Conservation (phyloP, 2,797 vertebrate species). For the Macroramphosus scolopax region DNA sequence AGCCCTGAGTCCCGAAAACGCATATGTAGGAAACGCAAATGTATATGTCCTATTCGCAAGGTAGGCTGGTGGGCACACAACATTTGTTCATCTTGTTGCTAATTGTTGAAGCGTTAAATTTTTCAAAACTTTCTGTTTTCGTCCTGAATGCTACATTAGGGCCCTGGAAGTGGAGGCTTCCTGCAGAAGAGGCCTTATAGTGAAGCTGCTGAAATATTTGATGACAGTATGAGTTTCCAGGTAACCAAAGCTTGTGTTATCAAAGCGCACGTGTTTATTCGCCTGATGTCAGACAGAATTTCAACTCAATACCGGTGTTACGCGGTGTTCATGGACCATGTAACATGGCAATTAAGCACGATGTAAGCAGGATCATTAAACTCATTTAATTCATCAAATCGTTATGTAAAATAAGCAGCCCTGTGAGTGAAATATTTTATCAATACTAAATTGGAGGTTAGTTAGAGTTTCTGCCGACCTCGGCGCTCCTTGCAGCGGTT, state of each 20-base stretch:
- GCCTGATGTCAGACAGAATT: too few relatives aligned
- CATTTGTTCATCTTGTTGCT: neutral
- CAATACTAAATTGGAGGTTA: too few relatives aligned
- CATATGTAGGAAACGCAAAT: constrained; percentile 74
- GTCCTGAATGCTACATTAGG: constrained; percentile 16
- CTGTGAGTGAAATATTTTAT: too few relatives aligned
- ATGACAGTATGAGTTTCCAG: constrained; percentile 56
- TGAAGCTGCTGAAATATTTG: constrained; percentile 44
- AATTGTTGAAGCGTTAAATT: neutral
- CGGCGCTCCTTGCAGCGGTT: too few relatives aligned
- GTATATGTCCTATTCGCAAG: constrained; percentile 77
- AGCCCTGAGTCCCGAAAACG: constrained; percentile 65
- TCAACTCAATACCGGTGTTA: too few relatives aligned
- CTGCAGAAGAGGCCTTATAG: constrained; percentile 23
- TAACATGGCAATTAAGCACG: too few relatives aligned
- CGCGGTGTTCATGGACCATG: too few relatives aligned
- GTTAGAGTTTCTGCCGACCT: too few relatives aligned
- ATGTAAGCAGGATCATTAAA: too few relatives aligned
- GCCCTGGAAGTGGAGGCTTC: constrained; percentile 32
- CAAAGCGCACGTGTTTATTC: too few relatives aligned
- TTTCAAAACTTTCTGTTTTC: neutral
- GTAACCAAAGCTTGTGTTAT: constrained; percentile 19
- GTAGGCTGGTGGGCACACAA: constrained; percentile 26
- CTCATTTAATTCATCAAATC: too few relatives aligned
- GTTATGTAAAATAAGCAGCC: too few relatives aligned